Conservation (phyloP, 2,797 vertebrate species). For the Geotrypetes seraphini region DNA sequence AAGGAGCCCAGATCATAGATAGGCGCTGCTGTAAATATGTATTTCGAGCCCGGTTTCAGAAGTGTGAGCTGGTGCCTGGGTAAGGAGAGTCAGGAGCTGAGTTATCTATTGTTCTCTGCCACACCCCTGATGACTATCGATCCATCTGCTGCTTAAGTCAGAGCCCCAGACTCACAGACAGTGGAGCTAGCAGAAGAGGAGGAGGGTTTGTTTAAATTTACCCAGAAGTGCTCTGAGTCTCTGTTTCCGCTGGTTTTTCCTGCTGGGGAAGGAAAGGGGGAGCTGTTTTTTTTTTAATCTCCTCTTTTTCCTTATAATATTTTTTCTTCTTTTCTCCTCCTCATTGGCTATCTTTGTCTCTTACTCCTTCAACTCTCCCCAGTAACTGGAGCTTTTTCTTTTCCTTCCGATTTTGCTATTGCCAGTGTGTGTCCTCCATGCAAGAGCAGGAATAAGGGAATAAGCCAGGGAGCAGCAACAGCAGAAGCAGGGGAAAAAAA, state of each 20-base stretch:
- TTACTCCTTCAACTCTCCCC: conserved; percentile 8
- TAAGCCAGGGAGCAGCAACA: not conserved
- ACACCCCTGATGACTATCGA: conserved; percentile 29
- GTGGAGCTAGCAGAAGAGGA: too few relatives aligned
- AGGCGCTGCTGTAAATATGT: too few relatives aligned
- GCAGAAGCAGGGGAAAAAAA: too few relatives aligned
- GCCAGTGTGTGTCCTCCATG: too few relatives aligned
- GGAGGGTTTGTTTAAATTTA: conserved; percentile 7
- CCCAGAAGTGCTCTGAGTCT: conserved; percentile 36
- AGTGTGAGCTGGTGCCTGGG: too few relatives aligned
- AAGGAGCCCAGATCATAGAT: too few relatives aligned
- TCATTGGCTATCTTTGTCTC: conserved; percentile 45
- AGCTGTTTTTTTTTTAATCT: conserved; percentile 32
- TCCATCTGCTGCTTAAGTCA: not conserved
- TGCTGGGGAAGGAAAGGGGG: too few relatives aligned
- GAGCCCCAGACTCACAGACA: not conserved
- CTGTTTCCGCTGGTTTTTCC: conserved; percentile 53
- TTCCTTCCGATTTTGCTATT: too few relatives aligned
- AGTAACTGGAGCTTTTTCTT: conserved; percentile 14
- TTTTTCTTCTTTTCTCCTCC: conserved; percentile 11
- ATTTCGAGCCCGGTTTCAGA: too few relatives aligned
- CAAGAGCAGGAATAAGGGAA: too few relatives aligned
- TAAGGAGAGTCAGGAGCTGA: too few relatives aligned
- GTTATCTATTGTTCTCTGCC: conserved; percentile 28
- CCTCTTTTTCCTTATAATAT: conserved; percentile 21